Base-by-base conservation (phyloP, 2,888 invertebrate species). In the Rhaphigaster nebulosa region DNA sequence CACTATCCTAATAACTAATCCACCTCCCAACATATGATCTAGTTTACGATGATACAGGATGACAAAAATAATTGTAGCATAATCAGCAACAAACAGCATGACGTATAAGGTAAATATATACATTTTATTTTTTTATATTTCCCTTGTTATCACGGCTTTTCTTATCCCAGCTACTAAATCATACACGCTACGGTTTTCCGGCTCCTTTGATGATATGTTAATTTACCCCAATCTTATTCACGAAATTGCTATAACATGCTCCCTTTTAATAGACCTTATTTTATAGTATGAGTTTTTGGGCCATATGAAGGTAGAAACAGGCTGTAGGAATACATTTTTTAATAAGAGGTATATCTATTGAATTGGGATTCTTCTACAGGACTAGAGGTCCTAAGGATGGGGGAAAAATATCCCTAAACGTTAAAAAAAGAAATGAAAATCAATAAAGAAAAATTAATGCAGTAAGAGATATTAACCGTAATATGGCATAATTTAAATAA, bases 121-220 rank as follows among this genome's bases (percentile, higher is more conserved):
- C 29, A 65, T 38, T 76, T 76, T 76, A 38, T 76, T 76, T 76
- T 70, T 70, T 2, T 60, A 56, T 65, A 45, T 65, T 29, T 4
- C 70, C 34, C 20, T 12, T 65, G n/a, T 29, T 65, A 29, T 65
- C 70, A 38, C 6, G 65, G 65, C 1, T 18, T 65, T 65, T 65
- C 65, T 65, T 65, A 65, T 65, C 65, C 65, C 18, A 38, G 20
- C 20, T 76, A 38, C 38, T 76, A 76, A 38, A 76, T 76, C 34
- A 76, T 29, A 29, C 65, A 65, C 65, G 65, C 70, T 20, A 38
- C 20, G 38, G 34, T 76, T 34, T 18, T 70, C 26, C 8, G 8
- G n/a, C 18, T 76, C 34, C 26, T 20, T 76, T 76, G 10, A 76
- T 76, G 38, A 76, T 76, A 76, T 76, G 70, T 76, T 76, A 76